These are phyloP conservation scores for Percopsis omiscomaycus DNA, from an alignment of 2,797 vertebrate genomes.

Conservation along the genomic window DNA sequence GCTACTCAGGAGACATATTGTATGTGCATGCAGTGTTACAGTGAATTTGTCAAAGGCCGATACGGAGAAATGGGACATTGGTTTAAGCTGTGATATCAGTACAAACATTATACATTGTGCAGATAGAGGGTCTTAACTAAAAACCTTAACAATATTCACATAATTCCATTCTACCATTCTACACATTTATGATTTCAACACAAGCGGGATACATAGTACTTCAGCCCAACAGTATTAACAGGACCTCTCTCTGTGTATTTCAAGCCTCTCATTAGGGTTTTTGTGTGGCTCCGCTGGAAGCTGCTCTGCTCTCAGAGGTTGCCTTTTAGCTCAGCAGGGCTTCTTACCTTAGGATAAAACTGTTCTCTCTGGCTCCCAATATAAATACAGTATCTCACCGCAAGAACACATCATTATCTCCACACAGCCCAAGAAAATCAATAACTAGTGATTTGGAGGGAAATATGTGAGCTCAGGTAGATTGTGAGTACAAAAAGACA, in stretches of 20 bases:
- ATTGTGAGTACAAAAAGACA: slow-evolving; percentile 5
- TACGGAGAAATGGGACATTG: slow-evolving; percentile 24
- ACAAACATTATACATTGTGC: slow-evolving; percentile 35
- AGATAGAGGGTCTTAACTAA: slow-evolving; percentile 22
- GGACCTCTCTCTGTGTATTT: slow-evolving; percentile 1
- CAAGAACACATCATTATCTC: slow-evolving; percentile 63
- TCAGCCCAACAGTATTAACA: background rate
- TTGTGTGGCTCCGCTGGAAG: slow-evolving; percentile 28
- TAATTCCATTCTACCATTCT: background rate
- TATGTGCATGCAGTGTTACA: no score
- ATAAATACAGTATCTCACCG: slow-evolving; percentile 52
- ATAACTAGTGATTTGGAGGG: slow-evolving; percentile 38
- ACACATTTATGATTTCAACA: background rate
- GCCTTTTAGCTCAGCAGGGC: slow-evolving; percentile 46
- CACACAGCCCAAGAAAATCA: slow-evolving; percentile 60
- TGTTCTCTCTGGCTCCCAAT: slow-evolving; percentile 40
- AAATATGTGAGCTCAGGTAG: slow-evolving; percentile 49
- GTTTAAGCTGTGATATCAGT: slow-evolving; percentile 38
- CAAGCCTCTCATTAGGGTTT: slow-evolving; percentile 27
- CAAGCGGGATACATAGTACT: background rate
- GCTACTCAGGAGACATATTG: slow-evolving; percentile 18
- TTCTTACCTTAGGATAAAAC: slow-evolving; percentile 42
- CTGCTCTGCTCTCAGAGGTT: slow-evolving; percentile 27
- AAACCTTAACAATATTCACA: no score
- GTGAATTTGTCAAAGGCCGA: slow-evolving; percentile 31